Evolutionary conservation across 2,888 invertebrate genomes (phyloP), one percentile per base, ranked within the genome.

Genomic region (Ophion costatus): DNA sequence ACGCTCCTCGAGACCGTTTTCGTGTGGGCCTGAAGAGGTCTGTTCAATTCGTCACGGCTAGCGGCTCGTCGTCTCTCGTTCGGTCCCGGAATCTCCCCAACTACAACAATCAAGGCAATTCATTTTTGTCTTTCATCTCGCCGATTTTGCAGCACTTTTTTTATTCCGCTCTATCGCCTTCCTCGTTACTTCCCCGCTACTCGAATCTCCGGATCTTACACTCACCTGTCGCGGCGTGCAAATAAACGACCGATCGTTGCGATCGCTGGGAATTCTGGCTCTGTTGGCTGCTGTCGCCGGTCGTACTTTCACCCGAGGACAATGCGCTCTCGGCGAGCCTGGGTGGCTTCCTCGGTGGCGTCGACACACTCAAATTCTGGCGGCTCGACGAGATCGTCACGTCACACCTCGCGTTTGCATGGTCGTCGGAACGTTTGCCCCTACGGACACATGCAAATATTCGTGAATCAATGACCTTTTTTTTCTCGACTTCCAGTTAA

Each of bases 71-170:
- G 95, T 87, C 96, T 95, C 5, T 95, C 94, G 76, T 94, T 94
- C 51, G 97, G 97, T 89, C 97, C 96, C 22, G 98, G 97, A 92
- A 98, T 98, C 93, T 97, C 97, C 82, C 97, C 97, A 90, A 98
- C 97, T 95, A 42, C 61, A 66, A 51, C 33, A 59, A 73, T 73
- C 17, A 42, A 10, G 42, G 38, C 42, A 69, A 6, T 56, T 2
- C 2, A 11, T 17, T 24, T 69, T 51, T 22, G n/a, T 45, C 0
- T 11, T 14, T 5, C 9, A 14, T 69, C 5, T 10, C 17, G 22
- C 14, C 20, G 22, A 29, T 29, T 33, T 63, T 20, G 29, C 22
- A 11, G n/a, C 42, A 10, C 20, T 67, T 67, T 67, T 42, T n/a
- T 11, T 29, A 20, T 38, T 17, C 9, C 17, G 24, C 29, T 66